These are phyloP conservation scores for Aeoliscus strigatus DNA, from an alignment of 2,797 vertebrate species.

Conservation along the genomic window DNA sequence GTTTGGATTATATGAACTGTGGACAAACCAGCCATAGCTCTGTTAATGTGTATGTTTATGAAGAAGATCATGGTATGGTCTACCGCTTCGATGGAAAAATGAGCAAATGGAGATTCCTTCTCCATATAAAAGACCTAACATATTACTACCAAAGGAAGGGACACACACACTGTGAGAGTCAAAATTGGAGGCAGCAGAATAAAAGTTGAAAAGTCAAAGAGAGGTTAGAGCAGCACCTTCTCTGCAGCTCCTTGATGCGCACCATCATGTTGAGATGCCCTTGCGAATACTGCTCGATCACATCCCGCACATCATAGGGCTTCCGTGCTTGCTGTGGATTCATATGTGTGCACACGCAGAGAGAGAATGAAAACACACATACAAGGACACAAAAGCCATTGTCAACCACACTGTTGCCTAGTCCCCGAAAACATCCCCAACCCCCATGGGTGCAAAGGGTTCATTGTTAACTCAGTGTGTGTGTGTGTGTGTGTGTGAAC, in stretches of 20 bases:
- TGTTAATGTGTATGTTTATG: not conserved
- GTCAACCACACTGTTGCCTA: constrained; percentile 53
- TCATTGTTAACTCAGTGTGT: constrained; percentile 63
- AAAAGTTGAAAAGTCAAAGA: not conserved
- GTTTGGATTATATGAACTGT: no score
- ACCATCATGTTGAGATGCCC: constrained; percentile 98
- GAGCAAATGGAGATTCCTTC: not conserved
- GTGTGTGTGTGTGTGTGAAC: constrained; percentile 35
- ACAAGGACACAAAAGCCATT: constrained; percentile 67
- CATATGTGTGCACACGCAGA: constrained; percentile 11
- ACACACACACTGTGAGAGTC: not conserved
- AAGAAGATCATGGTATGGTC: not conserved
- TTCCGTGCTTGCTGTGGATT: constrained; percentile 90
- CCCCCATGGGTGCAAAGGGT: constrained; percentile 60
- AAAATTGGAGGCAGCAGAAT: constrained; percentile 8
- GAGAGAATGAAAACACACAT: constrained; percentile 32
- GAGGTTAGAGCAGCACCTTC: constrained; percentile 72
- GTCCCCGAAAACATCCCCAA: constrained; percentile 61
- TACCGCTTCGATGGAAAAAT: not conserved
- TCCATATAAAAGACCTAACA: not conserved
- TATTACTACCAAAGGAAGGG: not conserved
- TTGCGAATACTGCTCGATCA: constrained; percentile 98
- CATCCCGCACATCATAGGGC: constrained; percentile 94
- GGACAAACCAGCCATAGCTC: not conserved
- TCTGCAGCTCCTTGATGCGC: constrained; percentile 97